Evolutionary conservation across 2,888 invertebrate species (phyloP), one percentile per base, ranked within the genome.

Genomic region (Laspeyria flexula): DNA sequence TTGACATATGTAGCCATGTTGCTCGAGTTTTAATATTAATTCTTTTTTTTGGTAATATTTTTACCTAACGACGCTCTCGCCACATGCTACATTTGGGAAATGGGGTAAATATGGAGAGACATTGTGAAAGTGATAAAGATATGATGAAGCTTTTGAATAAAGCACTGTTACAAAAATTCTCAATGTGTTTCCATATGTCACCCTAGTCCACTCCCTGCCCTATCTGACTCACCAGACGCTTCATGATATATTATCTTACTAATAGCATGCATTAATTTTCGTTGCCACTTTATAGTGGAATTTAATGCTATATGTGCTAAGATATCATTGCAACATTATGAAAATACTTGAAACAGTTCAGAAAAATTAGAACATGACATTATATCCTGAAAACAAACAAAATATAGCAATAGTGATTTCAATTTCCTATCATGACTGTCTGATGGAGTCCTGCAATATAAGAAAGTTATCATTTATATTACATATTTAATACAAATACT

Each of bases 31-130:
- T 77, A 41, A 43, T 43, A 65, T 77, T 61, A 65, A 68, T 60
- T 82, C 85, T 83, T 82, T n/a, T 84, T 83, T 86, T 84, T 84
- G 63, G 85, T 88, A 59, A 63, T 80, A 73, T 71, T 81, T 83
- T 86, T 85, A 86, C 86, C 82, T 85, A 75, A 80, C 77, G 77
- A 87, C 81, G 83, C 90, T 88, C 88, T 82, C 81, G 90, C 90
- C 82, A 91, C 90, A 84, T 92, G 93, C 92, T 92, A 92, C 92
- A 93, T 92, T 79, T 92, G 92, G 91, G 92, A 92, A 92, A 90
- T 92, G 93, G 96, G 96, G 94, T 95, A 95, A 93, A 92, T 93
- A 94, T 94, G 94, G 94, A 94, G 94, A 92, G 93, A 94, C 94
- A 94, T 94, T 94, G 94, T 94, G 94, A 94, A 91, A 90, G 86